Conservation (phyloP, 2,888 invertebrate genomes). For the Eupeodes latifasciatus region DNA sequence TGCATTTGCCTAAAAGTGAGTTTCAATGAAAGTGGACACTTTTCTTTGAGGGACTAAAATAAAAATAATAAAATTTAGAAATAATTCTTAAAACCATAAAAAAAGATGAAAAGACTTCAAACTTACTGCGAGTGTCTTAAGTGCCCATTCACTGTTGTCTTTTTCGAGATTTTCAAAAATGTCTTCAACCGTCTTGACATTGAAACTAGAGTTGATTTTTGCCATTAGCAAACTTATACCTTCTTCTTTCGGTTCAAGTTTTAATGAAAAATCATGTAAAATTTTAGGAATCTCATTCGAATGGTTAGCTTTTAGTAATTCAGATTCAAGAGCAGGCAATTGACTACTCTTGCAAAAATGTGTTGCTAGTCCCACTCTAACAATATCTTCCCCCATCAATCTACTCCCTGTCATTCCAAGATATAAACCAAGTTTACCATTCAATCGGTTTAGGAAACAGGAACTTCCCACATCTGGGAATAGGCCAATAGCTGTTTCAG, state of each 20-base stretch:
- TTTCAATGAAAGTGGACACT: conserved; percentile 97
- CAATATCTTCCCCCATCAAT: conserved; percentile 91
- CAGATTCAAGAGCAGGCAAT: conserved; percentile 80
- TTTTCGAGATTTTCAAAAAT: conserved; percentile 90
- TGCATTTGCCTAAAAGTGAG: conserved; percentile 91
- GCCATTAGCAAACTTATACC: conserved; percentile 88
- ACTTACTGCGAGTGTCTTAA: conserved; percentile 87
- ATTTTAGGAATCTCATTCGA: conserved; percentile 80
- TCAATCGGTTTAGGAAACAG: conserved; percentile 93
- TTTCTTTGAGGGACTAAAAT: conserved; percentile 87
- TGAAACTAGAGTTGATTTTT: conserved; percentile 92
- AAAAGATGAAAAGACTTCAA: not conserved
- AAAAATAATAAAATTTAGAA: not conserved
- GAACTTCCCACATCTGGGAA: conserved; percentile 98
- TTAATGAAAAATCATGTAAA: conserved; percentile 87
- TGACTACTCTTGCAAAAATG: conserved; percentile 87
- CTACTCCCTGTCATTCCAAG: conserved; percentile 94
- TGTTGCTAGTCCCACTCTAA: conserved; percentile 95
- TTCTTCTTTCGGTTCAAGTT: conserved; percentile 86
- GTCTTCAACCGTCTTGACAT: conserved; percentile 90
- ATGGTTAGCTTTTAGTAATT: conserved; percentile 80
- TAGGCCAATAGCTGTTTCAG: conserved; percentile 97
- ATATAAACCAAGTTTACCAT: conserved; percentile 93
- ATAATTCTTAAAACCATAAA: not conserved
- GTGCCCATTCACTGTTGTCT: conserved; percentile 93